Conservation (phyloP, 2,797 vertebrate species). For the Pipistrellus pipistrellus region DNA sequence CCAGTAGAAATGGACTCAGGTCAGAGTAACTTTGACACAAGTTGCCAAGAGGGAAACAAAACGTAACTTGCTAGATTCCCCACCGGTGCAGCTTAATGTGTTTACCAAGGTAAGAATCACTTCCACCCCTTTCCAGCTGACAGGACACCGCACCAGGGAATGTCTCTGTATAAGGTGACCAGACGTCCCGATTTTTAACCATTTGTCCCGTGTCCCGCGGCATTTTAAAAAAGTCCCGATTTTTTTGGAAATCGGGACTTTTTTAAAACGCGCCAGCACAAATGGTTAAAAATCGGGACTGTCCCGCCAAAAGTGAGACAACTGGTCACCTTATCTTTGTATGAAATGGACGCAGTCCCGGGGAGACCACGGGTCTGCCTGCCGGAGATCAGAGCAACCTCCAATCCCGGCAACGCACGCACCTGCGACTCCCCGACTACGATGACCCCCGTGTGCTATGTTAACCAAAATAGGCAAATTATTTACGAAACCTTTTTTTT, state of each 20-base stretch:
- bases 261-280: too few relatives aligned
- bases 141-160: not conserved
- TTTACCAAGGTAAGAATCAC: conserved; percentile 23
- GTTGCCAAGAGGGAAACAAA: conserved; percentile 15
- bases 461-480: conserved; percentile 85
- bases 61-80: not conserved
- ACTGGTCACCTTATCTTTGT: not conserved
- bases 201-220: too few relatives aligned
- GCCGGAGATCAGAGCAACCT: conserved; percentile 36
- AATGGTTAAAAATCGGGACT: too few relatives aligned
- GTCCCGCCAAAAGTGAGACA: too few relatives aligned
- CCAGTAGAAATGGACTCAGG: not conserved
- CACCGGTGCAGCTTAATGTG: not conserved
- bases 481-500: conserved; percentile 81
- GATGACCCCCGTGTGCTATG: conserved; percentile 78
- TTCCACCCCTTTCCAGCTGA: not conserved
- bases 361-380: not conserved
- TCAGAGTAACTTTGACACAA: not conserved
- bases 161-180: not conserved
- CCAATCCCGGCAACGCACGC: conserved; percentile 33
- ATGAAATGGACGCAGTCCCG: not conserved
- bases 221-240: too few relatives aligned
- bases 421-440: conserved; percentile 7
- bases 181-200: too few relatives aligned
- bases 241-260: too few relatives aligned